Evolutionary conservation across 2,113 vertebrate species (phyloP).

Genomic region (Pedionomus torquatus): DNA sequence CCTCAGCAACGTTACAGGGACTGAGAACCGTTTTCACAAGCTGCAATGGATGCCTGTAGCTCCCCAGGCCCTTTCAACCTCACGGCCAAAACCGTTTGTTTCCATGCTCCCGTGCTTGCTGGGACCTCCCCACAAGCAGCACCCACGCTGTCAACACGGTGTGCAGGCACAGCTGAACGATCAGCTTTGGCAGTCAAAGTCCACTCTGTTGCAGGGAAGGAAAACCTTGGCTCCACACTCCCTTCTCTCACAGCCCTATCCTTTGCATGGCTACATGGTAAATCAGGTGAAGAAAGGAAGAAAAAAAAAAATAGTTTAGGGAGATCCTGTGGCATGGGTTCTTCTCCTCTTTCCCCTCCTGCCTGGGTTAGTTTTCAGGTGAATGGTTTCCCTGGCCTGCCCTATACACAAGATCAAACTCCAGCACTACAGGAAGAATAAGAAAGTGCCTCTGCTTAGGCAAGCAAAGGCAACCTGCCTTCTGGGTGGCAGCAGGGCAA

Average conservation of each 20-base stretch:
- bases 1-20: background rate
- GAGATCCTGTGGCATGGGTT: background rate
- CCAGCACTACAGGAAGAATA: background rate
- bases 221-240: background rate
- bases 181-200: background rate
- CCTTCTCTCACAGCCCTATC: background rate
- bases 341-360: background rate
- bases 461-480: background rate
- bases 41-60: accelerated
- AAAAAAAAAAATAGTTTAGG: background rate
- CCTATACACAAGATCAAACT: background rate
- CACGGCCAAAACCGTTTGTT: accelerated
- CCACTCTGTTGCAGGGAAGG: background rate
- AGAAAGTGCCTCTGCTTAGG: accelerated
- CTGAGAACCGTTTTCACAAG: background rate
- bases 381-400: accelerated
- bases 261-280: background rate
- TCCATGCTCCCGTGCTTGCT: accelerated
- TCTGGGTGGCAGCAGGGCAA: accelerated
- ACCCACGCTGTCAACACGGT: accelerated
- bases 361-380: background rate
- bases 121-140: background rate
- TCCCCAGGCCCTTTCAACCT: background rate
- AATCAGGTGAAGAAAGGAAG: background rate
- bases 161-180: background rate